These are phyloP conservation scores for Cataglyphis hispanica DNA, from an alignment of 1,140 invertebrate genomes.

Conservation along the genomic window DNA sequence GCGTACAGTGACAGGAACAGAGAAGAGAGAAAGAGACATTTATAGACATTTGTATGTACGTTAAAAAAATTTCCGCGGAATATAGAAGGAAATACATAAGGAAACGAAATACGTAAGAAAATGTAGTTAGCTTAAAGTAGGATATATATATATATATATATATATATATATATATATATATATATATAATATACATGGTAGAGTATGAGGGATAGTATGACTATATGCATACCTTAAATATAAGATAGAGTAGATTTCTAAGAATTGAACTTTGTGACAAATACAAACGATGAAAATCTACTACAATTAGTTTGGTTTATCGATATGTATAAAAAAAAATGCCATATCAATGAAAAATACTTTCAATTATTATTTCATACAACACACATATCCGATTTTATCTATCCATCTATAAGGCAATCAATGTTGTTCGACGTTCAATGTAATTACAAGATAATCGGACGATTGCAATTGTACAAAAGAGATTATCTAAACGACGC, in stretches of 20 bases:
- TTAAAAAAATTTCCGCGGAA: not conserved
- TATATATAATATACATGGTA: not conserved
- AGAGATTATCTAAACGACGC: not conserved
- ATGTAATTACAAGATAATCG: conserved; percentile 5
- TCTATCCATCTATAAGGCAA: not conserved
- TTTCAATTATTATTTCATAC: not conserved
- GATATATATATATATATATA: no score
- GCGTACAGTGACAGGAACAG: not conserved
- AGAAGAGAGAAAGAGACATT: not conserved
- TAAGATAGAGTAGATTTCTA: no score
- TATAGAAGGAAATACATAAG: not conserved
- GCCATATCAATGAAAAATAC: conserved; percentile 19
- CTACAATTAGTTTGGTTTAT: not conserved
- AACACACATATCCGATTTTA: not conserved
- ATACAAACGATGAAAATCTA: not conserved
- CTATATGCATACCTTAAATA: no score
- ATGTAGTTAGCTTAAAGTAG: not conserved
- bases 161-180: no score
- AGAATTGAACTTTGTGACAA: not conserved
- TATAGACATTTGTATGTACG: not conserved
- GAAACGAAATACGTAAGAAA: not conserved
- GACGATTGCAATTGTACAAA: not conserved
- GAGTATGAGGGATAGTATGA: no score
- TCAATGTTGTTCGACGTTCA: not conserved
- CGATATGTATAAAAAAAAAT: not conserved